phyloP scores from a whole-genome alignment of 2,113 vertebrate genomes.

The Saguinus imperator region DNA sequence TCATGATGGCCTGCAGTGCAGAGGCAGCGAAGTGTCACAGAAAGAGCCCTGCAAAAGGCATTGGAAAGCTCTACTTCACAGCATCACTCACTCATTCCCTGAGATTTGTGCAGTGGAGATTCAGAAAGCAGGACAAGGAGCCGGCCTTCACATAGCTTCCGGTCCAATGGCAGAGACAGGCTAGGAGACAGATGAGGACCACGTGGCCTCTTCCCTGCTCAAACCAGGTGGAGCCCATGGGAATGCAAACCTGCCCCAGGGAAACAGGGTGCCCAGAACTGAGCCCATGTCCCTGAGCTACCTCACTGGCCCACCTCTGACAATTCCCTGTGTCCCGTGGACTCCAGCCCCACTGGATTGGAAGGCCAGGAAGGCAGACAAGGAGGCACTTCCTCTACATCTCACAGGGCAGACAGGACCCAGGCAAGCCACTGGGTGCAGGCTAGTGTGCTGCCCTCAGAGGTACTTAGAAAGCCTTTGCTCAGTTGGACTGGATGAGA shows the following conservation, averaged over 20 bases:
- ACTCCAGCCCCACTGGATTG: neutral
- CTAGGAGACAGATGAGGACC: neutral
- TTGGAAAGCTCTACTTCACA: rapidly evolving
- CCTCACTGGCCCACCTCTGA: too few species aligned
- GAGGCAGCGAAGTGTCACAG: neutral
- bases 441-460: conserved; percentile 68
- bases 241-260: neutral
- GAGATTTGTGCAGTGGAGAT: neutral
- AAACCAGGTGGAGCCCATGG: neutral
- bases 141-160: neutral
- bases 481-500: neutral
- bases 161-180: neutral
- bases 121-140: neutral
- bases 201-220: neutral
- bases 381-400: neutral
- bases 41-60: neutral
- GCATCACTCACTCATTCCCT: neutral
- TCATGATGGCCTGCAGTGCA: rapidly evolving
- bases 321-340: neutral
- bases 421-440: neutral
- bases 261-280: neutral
- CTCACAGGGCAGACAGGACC: neutral
- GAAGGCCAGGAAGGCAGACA: neutral
- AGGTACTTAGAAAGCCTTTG: neutral
- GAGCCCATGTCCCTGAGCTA: neutral